Conservation (phyloP, 2,797 vertebrate species). For the Sebastes oblongus region DNA sequence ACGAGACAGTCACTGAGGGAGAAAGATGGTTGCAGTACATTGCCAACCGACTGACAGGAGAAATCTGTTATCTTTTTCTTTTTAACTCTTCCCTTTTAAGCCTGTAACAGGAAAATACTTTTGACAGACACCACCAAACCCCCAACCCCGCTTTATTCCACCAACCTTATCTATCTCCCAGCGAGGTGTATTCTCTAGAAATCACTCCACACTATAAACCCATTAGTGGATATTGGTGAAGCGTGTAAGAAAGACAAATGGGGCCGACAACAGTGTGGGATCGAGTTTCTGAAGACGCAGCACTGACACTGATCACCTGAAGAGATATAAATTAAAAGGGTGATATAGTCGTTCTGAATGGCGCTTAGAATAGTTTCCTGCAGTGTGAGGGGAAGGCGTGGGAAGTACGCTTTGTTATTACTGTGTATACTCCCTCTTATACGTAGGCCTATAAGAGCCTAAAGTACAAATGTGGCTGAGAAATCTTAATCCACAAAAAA, state of each 20-base stretch:
- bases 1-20: conserved; percentile 7
- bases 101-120: neutral
- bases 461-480: neutral
- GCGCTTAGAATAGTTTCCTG: neutral
- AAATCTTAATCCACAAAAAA: neutral
- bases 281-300: neutral
- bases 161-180: conserved; percentile 17
- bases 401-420: neutral
- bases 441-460: no score
- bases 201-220: conserved; percentile 33
- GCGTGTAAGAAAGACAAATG: conserved; percentile 43
- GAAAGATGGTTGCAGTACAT: neutral
- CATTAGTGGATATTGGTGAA: conserved; percentile 33
- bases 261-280: neutral
- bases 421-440: neutral
- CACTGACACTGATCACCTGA: conserved; percentile 24
- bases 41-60: neutral
- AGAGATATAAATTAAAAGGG: conserved; percentile 8
- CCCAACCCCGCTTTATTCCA: neutral
- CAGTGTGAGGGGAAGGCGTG: neutral
- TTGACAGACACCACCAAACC: conserved; percentile 2
- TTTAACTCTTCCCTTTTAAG: neutral
- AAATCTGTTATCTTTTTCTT: neutral
- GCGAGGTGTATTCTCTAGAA: conserved; percentile 6
- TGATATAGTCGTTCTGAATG: neutral